Evolutionary conservation across 2,888 invertebrate species (phyloP).

Genomic region (Platerodrilus igneus): DNA sequence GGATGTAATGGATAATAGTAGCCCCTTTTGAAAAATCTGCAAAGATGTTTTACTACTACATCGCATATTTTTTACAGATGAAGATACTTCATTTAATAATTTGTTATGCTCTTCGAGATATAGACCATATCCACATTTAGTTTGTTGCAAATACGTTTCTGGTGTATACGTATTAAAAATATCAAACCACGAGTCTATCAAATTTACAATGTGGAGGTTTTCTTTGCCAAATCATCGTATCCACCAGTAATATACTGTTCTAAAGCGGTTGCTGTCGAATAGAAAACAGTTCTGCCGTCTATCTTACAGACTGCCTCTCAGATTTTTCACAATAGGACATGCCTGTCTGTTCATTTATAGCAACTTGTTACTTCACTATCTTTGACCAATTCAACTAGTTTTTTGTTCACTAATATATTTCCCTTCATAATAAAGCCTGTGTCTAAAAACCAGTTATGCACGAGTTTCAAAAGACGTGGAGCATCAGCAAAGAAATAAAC

Average conservation of each 20-base stretch:
- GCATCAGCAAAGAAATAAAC: slow-evolving; percentile 29
- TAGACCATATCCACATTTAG: slow-evolving; percentile 5
- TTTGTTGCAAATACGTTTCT: not conserved
- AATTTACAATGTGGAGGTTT: slow-evolving; percentile 2
- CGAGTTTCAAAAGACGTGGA: slow-evolving; percentile 26
- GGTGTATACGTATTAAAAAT: slow-evolving; percentile 5
- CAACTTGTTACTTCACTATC: slow-evolving; percentile 1
- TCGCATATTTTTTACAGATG: slow-evolving; percentile 11
- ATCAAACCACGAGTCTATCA: slow-evolving; percentile 4
- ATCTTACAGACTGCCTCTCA: not conserved
- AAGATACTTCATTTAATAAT: no score
- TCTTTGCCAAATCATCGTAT: not conserved
- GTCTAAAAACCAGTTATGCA: slow-evolving; percentile 29
- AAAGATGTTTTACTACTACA: slow-evolving; percentile 8
- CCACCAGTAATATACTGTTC: not conserved
- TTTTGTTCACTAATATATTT: not conserved
- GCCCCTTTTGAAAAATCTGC: slow-evolving; percentile 14
- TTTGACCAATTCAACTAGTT: not conserved
- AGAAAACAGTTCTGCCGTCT: slow-evolving; percentile 3
- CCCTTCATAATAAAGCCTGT: slow-evolving; percentile 12
- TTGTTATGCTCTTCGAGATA: not conserved
- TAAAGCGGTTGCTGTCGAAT: not conserved
- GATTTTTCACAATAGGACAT: not conserved
- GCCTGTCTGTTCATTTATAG: slow-evolving; percentile 1
- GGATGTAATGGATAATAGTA: slow-evolving; percentile 15